These are phyloP conservation scores for Aspidiotus rigidus DNA, from an alignment of 2,888 invertebrate genomes.

Conservation along the genomic window DNA sequence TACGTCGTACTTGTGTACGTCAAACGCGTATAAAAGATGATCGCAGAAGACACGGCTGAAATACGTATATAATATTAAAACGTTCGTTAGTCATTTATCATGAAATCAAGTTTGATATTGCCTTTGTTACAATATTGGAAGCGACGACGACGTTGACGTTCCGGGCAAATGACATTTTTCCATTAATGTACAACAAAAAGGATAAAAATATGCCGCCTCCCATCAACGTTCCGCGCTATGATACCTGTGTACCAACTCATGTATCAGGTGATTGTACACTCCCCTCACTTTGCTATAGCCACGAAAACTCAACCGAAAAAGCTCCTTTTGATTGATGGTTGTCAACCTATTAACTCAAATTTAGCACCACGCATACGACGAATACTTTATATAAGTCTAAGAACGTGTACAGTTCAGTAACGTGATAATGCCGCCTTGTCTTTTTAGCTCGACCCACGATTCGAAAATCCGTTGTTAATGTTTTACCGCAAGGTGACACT, in stretches of 20 bases:
- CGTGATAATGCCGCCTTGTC: neutral
- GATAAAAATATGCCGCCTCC: conserved; percentile 14
- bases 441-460: neutral
- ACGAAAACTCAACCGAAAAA: too few relatives aligned
- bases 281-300: neutral
- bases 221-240: too few relatives aligned
- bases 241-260: too few relatives aligned
- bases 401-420: neutral
- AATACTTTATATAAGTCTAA: conserved; percentile 3
- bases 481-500: too few relatives aligned
- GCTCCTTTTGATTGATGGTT: conserved; percentile 25
- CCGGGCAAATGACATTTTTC: conserved; percentile 31
- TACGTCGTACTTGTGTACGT: neutral
- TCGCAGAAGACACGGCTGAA: conserved; percentile 12
- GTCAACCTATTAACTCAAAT: conserved; percentile 29
- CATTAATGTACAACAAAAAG: conserved; percentile 31
- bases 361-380: neutral
- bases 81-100: conserved; percentile 33
- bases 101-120: conserved; percentile 31
- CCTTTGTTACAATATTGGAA: conserved; percentile 31
- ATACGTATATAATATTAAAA: conserved; percentile 28
- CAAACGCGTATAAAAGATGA: conserved; percentile 22
- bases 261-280: too few relatives aligned
- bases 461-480: neutral
- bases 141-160: conserved; percentile 24